These are phyloP conservation scores for Zygaena filipendulae DNA, from an alignment of 2,888 invertebrate genomes.

Conservation along the genomic window DNA sequence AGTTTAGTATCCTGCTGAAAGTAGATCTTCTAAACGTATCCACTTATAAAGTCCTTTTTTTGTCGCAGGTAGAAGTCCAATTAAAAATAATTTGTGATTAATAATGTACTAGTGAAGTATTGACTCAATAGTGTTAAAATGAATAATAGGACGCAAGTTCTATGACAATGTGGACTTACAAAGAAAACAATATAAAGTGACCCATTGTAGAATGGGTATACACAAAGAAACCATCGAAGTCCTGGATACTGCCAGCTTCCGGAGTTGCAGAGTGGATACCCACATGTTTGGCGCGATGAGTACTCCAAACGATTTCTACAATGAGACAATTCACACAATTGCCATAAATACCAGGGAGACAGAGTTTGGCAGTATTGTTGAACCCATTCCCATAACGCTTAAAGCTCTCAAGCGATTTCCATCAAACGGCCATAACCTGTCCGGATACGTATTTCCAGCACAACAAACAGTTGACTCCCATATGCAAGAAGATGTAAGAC, in stretches of 20 bases:
- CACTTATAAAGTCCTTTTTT: slow-evolving; percentile 17
- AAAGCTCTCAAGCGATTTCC: slow-evolving; percentile 43
- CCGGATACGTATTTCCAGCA: slow-evolving; percentile 34
- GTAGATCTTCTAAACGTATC: no score
- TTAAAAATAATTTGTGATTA: slow-evolving; percentile 11
- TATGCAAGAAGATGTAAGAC: slow-evolving; percentile 25
- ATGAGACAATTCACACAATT: slow-evolving; percentile 47
- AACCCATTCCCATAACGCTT: slow-evolving; percentile 49
- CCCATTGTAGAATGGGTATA: slow-evolving; percentile 61
- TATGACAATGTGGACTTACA: slow-evolving; percentile 32
- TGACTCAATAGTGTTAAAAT: no score
- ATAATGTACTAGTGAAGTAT: slow-evolving; percentile 12
- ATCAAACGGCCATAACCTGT: slow-evolving; percentile 27
- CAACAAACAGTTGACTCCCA: slow-evolving; percentile 31
- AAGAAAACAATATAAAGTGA: slow-evolving; percentile 21
- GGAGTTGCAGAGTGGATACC: slow-evolving; percentile 32
- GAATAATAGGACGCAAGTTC: no score
- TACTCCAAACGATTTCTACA: slow-evolving; percentile 35
- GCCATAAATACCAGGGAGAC: slow-evolving; percentile 53
- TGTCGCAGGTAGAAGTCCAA: slow-evolving; percentile 8
- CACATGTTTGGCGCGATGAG: slow-evolving; percentile 47
- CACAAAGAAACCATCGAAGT: slow-evolving; percentile 58
- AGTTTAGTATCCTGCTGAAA: no score
- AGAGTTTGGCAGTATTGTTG: slow-evolving; percentile 50
- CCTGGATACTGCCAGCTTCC: slow-evolving; percentile 45